phyloP scores from a whole-genome alignment of 23 tunicate genomes.

The Pegea sp. region DNA sequence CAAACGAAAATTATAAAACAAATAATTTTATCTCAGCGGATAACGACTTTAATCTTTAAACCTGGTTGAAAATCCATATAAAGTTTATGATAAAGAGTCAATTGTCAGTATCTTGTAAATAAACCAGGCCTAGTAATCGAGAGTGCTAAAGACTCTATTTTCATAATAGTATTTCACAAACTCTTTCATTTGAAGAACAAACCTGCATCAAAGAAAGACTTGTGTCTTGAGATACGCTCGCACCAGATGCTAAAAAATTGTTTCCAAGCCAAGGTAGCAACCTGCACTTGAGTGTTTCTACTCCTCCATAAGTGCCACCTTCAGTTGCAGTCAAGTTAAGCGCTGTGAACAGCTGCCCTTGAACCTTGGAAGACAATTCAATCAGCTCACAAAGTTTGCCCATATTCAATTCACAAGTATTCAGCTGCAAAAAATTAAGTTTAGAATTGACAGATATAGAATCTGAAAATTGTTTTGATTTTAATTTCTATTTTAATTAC shows the following conservation, averaged over 20 bases:
- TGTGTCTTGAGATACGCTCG: conserved; percentile 48
- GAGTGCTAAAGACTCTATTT: too few species aligned
- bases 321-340: conserved; percentile 84
- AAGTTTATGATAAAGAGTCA: too few species aligned
- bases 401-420: conserved; percentile 77
- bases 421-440: conserved; percentile 23
- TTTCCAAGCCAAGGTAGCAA: conserved; percentile 92
- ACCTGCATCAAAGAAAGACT: conserved; percentile 66
- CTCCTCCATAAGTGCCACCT: conserved; percentile 92
- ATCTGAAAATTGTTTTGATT: too few species aligned
- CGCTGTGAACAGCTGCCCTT: conserved; percentile 83
- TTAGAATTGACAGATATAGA: too few species aligned
- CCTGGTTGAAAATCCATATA: too few species aligned
- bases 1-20: too few species aligned
- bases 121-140: too few species aligned
- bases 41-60: too few species aligned
- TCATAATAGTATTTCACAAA: background rate
- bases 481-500: too few species aligned
- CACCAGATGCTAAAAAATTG: conserved; percentile 65
- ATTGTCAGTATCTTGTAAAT: too few species aligned
- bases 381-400: conserved; percentile 73
- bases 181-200: background rate
- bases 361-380: conserved; percentile 84
- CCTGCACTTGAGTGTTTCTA: conserved; percentile 74
- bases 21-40: too few species aligned